Conservation (phyloP, 1,140 invertebrate species). For the Mesaphorura yosii region DNA sequence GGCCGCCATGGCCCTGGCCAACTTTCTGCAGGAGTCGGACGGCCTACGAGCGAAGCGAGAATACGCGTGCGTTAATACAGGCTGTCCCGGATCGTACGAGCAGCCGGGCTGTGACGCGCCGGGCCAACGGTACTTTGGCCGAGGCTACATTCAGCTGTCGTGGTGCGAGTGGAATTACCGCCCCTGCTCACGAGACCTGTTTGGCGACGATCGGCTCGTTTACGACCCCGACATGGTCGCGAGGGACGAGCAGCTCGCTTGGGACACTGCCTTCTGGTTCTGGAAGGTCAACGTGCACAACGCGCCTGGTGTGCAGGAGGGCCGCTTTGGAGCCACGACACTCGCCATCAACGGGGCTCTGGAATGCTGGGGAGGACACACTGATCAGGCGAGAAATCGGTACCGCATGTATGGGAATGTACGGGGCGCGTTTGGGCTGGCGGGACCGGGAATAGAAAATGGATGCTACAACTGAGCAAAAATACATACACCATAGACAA, state of each 20-base stretch:
- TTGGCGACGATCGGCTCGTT: conserved; percentile 18
- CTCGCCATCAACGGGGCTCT: conserved; percentile 25
- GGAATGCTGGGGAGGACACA: conserved; percentile 17
- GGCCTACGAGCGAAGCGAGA: conserved; percentile 17
- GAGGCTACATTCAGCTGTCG: conserved; percentile 25
- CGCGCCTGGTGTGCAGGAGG: conserved; percentile 11
- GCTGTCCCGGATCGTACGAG: not conserved
- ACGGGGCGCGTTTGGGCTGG: no score
- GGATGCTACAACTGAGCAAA: no score
- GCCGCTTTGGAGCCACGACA: conserved; percentile 22
- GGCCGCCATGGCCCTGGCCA: conserved; percentile 22
- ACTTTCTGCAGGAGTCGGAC: conserved; percentile 21
- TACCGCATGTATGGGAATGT: no score
- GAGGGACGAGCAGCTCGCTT: conserved; percentile 11
- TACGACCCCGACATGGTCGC: conserved; percentile 23
- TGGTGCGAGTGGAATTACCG: conserved; percentile 27
- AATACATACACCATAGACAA: no score
- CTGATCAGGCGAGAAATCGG: conserved; percentile 4
- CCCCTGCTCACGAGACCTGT: conserved; percentile 18
- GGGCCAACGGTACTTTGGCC: conserved; percentile 19
- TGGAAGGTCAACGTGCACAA: conserved; percentile 21
- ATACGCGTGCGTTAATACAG: not conserved
- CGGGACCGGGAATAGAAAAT: no score
- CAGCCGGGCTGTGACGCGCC: conserved; percentile 12
- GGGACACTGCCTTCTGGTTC: conserved; percentile 27